Evolutionary conservation across 2,113 vertebrate species (phyloP), one percentile per base, ranked within the genome.

Genomic region (Passer domesticus): DNA sequence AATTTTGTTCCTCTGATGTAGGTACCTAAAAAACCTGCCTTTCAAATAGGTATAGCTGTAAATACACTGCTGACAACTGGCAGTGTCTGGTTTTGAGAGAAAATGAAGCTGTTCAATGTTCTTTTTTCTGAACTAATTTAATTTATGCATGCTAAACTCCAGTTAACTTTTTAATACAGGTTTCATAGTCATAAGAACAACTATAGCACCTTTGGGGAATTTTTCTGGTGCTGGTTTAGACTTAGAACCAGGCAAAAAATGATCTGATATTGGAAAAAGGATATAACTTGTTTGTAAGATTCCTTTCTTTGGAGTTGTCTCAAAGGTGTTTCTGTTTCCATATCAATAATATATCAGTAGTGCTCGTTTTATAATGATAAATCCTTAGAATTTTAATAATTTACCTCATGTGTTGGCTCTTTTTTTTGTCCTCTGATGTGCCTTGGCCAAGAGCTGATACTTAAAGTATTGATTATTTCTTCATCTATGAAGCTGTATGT

Each of bases 311-410:
- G 72, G 49, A 47, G 5, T 82, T 67, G 13, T 78, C 52, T 93
- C 41, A 62, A 82, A 83, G 9, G 16, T 91, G 33, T 83, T 89
- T 70, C 82, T 89, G 79, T 95, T 96, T 90, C 78, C 31, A 25
- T 94, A 68, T 80, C 75, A 89, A 74, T 68, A 47, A 11, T 11
- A 18, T 70, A 81, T 35, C n/a, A 64, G 39, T 25, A 75, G 7
- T 87, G 24, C 4, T 9, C 77, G n/a, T 58, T 55, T 64, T 90
- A 56, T 66, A 93, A 58, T 53, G 49, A 22, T 52, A 85, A 76
- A 90, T 84, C 23, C 31, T 81, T 94, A 37, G 31, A 60, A 85
- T 88, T 78, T 80, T 50, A 76, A 74, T 89, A 60, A 52, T 35
- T 33, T 83, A 19, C 25, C 8, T 81, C 37, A 80, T 67, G 44